These are phyloP conservation scores for Orius laevigatus DNA, from an alignment of 1,140 invertebrate species.

Conservation along the genomic window DNA sequence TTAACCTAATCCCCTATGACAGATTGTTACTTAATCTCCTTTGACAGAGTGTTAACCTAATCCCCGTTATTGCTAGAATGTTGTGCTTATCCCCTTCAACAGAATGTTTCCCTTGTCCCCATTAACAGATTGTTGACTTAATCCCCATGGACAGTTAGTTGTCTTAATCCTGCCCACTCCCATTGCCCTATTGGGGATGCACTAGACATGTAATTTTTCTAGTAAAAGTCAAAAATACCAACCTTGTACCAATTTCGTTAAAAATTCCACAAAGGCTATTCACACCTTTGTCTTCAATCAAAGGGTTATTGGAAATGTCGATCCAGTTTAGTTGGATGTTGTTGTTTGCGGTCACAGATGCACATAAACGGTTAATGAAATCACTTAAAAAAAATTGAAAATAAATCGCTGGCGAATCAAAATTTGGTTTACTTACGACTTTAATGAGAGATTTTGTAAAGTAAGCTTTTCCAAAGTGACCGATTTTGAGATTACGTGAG, in stretches of 20 bases:
- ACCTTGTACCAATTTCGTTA: constrained; percentile 54
- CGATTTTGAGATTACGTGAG: constrained; percentile 65
- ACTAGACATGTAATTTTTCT: too few species aligned
- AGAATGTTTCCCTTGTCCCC: too few species aligned
- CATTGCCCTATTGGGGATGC: too few species aligned
- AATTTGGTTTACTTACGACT: constrained; percentile 38
- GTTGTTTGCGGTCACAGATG: constrained; percentile 60
- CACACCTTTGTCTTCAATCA: constrained; percentile 83
- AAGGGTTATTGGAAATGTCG: constrained; percentile 71
- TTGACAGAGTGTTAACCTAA: too few species aligned
- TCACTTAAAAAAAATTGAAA: constrained; percentile 39
- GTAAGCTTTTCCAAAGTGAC: constrained; percentile 66
- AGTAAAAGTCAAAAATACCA: constrained; percentile 19
- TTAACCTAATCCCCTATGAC: too few species aligned
- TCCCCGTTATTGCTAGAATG: too few species aligned
- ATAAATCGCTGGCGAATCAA: too few species aligned
- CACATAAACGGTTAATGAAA: constrained; percentile 66
- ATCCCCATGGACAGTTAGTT: too few species aligned
- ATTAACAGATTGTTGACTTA: too few species aligned
- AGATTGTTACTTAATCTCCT: too few species aligned
- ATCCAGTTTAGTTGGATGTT: constrained; percentile 69
- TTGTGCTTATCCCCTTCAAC: too few species aligned
- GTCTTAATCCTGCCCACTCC: too few species aligned
- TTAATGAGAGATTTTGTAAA: constrained; percentile 64
- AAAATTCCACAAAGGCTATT: constrained; percentile 53